Evolutionary conservation across 2,888 invertebrate species (phyloP), one percentile per base, ranked within the genome.

Genomic region (Terebella lapidaria): DNA sequence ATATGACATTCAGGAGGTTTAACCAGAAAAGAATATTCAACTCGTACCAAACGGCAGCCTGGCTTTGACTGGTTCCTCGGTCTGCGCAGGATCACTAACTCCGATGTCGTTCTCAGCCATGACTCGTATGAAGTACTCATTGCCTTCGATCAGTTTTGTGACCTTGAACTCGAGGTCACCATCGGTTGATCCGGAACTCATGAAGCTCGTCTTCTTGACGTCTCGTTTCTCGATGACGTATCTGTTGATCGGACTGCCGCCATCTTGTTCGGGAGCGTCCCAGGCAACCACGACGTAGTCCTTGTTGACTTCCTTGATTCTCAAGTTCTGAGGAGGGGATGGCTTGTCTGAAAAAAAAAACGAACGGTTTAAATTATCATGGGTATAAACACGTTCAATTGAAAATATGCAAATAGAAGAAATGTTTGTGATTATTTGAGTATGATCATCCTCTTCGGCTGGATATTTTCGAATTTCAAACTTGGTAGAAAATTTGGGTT

Each of bases 1-100:
- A n/a, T n/a, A n/a, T n/a, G n/a, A n/a, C n/a, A n/a, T n/a, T n/a
- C n/a, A n/a, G n/a, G n/a, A n/a, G n/a, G n/a, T n/a, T n/a, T n/a
- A n/a, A n/a, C n/a, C n/a, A n/a, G n/a, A n/a, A 35, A 15, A 35
- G n/a, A 35, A 15, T 35, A 35, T n/a, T 35, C 10, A n/a, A 4
- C 28, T 54, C 46, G 46, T 46, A 63, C 63, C 63, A 42, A 65
- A 65, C 28, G 65, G 65, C 26, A 65, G 57, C 56, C 58, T 60
- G 25, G 65, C 65, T 29, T 57, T 63, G 51, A 63, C 55, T 15
- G 60, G 56, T 30, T 65, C 59, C 2, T 35, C 58, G 2, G 35
- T 54, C 3, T 63, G 54, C 3, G 63, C 86, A 54, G 94, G 89
- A 72, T 70, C 66, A 54, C 75, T 70, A 4, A 53, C 25, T n/a